Evolutionary conservation across 2,797 vertebrate genomes (phyloP).

Genomic region (Orientallactaga sibirica): DNA sequence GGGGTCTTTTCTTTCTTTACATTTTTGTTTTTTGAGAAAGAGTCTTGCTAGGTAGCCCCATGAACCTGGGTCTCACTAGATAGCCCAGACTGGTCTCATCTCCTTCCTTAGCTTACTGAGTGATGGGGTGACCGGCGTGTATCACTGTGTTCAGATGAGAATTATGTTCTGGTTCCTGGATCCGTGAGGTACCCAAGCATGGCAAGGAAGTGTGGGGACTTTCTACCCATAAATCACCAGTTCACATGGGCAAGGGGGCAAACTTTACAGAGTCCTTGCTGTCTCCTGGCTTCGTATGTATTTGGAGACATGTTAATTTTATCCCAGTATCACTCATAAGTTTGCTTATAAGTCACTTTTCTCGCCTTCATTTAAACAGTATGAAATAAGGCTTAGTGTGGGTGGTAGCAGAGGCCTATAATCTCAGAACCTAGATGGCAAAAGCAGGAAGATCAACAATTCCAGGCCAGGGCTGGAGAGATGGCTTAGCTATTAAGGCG

Average conservation of each 20-base stretch:
- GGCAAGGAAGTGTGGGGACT: background rate
- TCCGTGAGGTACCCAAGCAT: background rate
- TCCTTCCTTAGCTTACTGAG: background rate
- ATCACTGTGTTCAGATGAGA: background rate
- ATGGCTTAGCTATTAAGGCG: too few species aligned
- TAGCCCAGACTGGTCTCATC: background rate
- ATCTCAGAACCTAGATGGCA: too few species aligned
- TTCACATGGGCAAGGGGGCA: background rate
- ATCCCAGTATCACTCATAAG: background rate
- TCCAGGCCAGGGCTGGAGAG: too few species aligned
- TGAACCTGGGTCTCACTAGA: background rate
- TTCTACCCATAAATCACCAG: background rate
- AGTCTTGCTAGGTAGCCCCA: too few species aligned
- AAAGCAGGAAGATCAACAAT: background rate
- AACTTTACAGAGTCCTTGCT: conserved; percentile 5
- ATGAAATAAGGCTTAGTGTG: background rate
- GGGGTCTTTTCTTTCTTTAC: background rate
- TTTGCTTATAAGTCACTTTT: conserved; percentile 32
- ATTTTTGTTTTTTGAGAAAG: too few species aligned
- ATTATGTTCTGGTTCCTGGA: background rate
- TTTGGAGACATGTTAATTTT: background rate
- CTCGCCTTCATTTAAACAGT: background rate
- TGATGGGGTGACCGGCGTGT: background rate
- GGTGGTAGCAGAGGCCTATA: accelerated
- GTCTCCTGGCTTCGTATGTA: background rate